These are phyloP conservation scores for Podarcis lilfordi DNA, from an alignment of 2,797 vertebrate species.

Conservation along the genomic window DNA sequence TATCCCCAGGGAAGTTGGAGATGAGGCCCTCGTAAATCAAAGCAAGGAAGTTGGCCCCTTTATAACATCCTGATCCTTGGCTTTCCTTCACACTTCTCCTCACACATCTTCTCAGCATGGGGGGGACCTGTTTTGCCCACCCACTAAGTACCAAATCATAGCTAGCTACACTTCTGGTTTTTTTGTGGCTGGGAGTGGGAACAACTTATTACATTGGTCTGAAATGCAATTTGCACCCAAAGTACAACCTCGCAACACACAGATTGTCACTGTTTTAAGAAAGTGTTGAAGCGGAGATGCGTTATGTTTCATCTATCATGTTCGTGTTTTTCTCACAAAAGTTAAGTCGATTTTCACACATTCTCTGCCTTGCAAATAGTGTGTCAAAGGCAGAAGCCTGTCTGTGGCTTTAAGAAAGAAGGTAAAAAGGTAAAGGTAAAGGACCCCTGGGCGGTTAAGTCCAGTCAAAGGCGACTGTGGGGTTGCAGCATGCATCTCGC, in stretches of 20 bases:
- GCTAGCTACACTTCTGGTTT: neutral
- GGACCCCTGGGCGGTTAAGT: too few species aligned
- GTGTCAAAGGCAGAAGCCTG: too few species aligned
- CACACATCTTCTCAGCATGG: neutral
- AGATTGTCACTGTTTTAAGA: neutral
- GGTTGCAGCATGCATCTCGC: too few species aligned
- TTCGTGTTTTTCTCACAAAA: neutral
- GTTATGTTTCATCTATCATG: neutral
- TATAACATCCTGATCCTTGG: neutral
- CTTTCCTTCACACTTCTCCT: conserved; percentile 11
- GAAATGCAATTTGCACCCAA: neutral
- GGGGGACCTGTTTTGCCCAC: neutral
- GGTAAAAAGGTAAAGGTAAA: too few species aligned
- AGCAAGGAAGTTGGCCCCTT: neutral
- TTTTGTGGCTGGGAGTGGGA: too few species aligned
- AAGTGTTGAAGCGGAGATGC: too few species aligned
- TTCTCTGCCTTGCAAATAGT: neutral
- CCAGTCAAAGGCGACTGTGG: too few species aligned
- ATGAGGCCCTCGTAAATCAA: neutral
- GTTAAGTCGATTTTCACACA: conserved; percentile 10
- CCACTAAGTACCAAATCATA: neutral
- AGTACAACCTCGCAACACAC: neutral
- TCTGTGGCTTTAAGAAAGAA: too few species aligned
- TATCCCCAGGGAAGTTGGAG: neutral
- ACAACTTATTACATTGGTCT: neutral